Evolutionary conservation across 2,888 invertebrate species (phyloP).

Genomic region (Aphidius colemani): DNA sequence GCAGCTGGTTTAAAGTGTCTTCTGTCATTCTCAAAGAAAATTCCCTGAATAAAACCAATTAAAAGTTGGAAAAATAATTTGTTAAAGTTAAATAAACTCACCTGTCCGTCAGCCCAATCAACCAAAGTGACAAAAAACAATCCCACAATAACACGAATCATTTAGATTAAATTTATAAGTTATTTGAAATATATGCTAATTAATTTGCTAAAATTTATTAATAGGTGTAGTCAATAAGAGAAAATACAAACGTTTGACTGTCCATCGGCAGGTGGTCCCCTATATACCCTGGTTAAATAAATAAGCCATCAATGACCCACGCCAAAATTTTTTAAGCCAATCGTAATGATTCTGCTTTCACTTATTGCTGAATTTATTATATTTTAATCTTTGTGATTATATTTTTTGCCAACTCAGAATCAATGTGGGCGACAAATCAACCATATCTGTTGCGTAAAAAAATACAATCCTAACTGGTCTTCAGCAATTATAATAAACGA

Average conservation of each 20-base stretch:
- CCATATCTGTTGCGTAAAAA: conserved; percentile 28
- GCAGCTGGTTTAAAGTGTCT: background rate
- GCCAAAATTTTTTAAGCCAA: conserved; percentile 32
- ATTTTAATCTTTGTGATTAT: conserved; percentile 27
- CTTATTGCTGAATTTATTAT: conserved; percentile 25
- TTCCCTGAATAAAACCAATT: background rate
- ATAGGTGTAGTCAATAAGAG: background rate
- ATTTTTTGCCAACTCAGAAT: conserved; percentile 22
- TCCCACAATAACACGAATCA: conserved; percentile 4
- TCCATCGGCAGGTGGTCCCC: background rate
- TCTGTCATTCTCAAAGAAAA: conserved; percentile 16
- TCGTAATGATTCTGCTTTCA: conserved; percentile 23
- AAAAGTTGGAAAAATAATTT: background rate
- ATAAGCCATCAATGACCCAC: conserved; percentile 27
- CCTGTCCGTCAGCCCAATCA: conserved; percentile 6
- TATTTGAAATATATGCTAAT: background rate
- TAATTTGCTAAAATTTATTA: background rate
- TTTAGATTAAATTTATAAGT: background rate
- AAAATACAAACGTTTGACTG: background rate
- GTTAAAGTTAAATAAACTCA: background rate
- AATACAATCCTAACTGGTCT: conserved; percentile 12
- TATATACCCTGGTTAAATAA: conserved; percentile 9
- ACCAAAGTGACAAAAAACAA: conserved; percentile 8
- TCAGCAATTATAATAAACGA: conserved; percentile 15
- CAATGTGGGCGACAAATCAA: conserved; percentile 22